These are phyloP conservation scores for Antechinus stuartii DNA, from an alignment of 2,113 vertebrate genomes.

Conservation along the genomic window DNA sequence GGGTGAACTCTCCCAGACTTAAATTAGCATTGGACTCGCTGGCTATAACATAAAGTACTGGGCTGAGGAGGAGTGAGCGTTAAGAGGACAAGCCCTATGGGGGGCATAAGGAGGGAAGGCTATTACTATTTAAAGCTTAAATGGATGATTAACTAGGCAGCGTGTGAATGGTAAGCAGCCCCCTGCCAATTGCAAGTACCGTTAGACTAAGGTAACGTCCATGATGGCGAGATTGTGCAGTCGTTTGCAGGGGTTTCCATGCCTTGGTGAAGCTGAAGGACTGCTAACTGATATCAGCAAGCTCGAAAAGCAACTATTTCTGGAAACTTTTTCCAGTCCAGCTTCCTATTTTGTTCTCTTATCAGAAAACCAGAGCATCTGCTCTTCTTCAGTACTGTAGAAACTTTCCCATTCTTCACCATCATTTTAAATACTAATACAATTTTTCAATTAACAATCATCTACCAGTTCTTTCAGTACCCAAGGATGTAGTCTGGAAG, in stretches of 20 bases:
- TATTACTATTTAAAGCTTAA: neutral
- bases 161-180: neutral
- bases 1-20: neutral
- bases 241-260: neutral
- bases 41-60: conserved; percentile 23
- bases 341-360: neutral
- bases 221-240: neutral
- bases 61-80: neutral
- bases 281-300: neutral
- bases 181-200: neutral
- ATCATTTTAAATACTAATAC: neutral
- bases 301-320: neutral
- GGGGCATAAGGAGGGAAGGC: neutral
- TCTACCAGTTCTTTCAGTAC: neutral
- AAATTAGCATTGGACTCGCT: conserved; percentile 36
- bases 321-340: neutral
- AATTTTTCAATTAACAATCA: neutral
- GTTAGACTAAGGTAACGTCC: neutral
- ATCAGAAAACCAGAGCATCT: neutral
- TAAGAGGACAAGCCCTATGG: neutral
- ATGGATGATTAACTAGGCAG: neutral
- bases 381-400: neutral
- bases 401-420: neutral
- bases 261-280: neutral
- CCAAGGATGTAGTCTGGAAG: neutral